These are phyloP conservation scores for Drosophila infuscata DNA, from an alignment of 2,888 invertebrate genomes.

Conservation along the genomic window DNA sequence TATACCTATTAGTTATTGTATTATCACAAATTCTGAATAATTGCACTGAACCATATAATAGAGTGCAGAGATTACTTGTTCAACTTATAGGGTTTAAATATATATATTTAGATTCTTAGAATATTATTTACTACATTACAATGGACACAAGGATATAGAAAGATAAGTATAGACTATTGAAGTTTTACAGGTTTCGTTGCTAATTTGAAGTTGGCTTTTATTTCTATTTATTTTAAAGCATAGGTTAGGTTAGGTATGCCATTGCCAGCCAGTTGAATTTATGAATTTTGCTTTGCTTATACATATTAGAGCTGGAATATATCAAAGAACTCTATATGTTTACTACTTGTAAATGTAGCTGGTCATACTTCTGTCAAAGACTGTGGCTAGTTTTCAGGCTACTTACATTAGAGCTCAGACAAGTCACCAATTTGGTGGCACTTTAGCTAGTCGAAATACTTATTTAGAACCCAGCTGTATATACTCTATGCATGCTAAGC, in stretches of 20 bases:
- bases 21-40: neutral
- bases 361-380: neutral
- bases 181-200: neutral
- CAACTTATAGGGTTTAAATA: neutral
- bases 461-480: constrained; percentile 11
- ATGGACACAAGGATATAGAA: neutral
- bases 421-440: neutral
- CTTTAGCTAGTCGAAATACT: neutral
- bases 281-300: neutral
- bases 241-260: no score
- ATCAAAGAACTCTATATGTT: neutral
- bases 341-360: neutral
- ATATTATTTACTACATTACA: neutral
- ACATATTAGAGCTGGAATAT: neutral
- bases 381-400: neutral
- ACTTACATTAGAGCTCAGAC: neutral
- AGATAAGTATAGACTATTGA: neutral
- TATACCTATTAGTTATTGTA: neutral
- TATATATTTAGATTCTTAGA: neutral
- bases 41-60: neutral
- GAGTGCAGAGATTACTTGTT: neutral
- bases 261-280: no score
- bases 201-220: neutral
- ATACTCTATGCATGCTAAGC: constrained; percentile 18
- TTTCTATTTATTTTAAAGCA: neutral